Percentiles rank a stretch among this genome's conserved stretches.
phyloP scores from a whole-genome alignment of 2,888 invertebrate species.

The Pammene fasciana region DNA sequence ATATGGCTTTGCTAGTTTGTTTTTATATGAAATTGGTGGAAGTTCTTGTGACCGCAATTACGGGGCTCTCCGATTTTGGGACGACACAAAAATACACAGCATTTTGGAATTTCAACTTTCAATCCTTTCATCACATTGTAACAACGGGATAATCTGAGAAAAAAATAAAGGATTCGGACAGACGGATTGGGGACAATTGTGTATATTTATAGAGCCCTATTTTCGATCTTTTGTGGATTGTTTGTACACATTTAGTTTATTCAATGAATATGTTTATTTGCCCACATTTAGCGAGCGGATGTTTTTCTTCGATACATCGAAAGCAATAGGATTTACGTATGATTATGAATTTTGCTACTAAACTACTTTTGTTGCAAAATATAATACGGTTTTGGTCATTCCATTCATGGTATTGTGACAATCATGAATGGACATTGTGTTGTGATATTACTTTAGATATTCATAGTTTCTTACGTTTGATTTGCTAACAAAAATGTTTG shows the following conservation, averaged over 20 bases:
- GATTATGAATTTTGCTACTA: slow-evolving; percentile 46
- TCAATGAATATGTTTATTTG: slow-evolving; percentile 65
- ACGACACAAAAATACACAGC: slow-evolving; percentile 47
- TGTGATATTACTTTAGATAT: slow-evolving; percentile 32
- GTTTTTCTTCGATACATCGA: slow-evolving; percentile 68
- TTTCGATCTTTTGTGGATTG: slow-evolving; percentile 62
- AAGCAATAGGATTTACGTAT: slow-evolving; percentile 46
- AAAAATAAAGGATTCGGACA: slow-evolving; percentile 57
- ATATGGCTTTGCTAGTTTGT: slow-evolving; percentile 63
- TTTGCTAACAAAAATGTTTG: slow-evolving; percentile 20
- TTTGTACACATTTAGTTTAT: slow-evolving; percentile 78
- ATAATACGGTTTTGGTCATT: slow-evolving; percentile 35
- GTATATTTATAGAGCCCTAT: slow-evolving; percentile 69
- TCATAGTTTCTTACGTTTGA: slow-evolving; percentile 12
- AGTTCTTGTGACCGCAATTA: slow-evolving; percentile 40
- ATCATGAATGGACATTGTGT: slow-evolving; percentile 34
- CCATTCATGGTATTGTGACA: slow-evolving; percentile 31
- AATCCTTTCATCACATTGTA: slow-evolving; percentile 56
- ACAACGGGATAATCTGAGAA: slow-evolving; percentile 51
- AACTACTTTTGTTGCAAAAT: slow-evolving; percentile 46
- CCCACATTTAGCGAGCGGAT: slow-evolving; percentile 74
- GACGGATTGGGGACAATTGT: slow-evolving; percentile 59
- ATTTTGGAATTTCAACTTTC: slow-evolving; percentile 51
- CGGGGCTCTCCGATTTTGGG: slow-evolving; percentile 40
- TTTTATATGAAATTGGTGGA: slow-evolving; percentile 49